phyloP scores from a whole-genome alignment of 1,140 invertebrate species.

The Subanguina moxae region DNA sequence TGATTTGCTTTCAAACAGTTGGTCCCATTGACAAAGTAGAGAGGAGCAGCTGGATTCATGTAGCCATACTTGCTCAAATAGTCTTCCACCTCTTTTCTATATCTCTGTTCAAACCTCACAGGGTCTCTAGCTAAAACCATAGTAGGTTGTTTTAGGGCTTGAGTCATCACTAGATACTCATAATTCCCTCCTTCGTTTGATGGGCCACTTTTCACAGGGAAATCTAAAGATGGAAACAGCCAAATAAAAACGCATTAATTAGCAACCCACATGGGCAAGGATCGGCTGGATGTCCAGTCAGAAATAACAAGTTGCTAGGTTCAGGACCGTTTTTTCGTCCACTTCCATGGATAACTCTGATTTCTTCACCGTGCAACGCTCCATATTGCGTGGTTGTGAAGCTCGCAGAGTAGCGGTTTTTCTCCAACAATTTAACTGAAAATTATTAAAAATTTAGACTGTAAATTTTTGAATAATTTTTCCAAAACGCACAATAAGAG shows the following conservation, averaged over 20 bases:
- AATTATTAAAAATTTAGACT: not conserved
- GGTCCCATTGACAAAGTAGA: conserved; percentile 39
- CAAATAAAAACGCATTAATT: no score
- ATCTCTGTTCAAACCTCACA: conserved; percentile 37
- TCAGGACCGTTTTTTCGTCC: conserved; percentile 48
- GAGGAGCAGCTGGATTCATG: conserved; percentile 38
- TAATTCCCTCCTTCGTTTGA: conserved; percentile 37
- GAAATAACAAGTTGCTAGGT: conserved; percentile 46
- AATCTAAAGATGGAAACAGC: conserved; percentile 32
- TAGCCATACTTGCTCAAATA: conserved; percentile 47
- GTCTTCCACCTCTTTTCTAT: conserved; percentile 40
- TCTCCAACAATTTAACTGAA: conserved; percentile 34
- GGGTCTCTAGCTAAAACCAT: conserved; percentile 50
- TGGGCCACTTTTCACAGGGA: conserved; percentile 49
- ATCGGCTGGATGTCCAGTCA: conserved; percentile 49
- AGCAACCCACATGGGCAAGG: conserved; percentile 50
- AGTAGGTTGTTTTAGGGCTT: conserved; percentile 51
- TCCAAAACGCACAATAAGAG: conserved; percentile 41
- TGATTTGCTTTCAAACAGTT: conserved; percentile 17
- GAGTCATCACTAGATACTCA: conserved; percentile 49
- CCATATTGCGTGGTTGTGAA: conserved; percentile 42
- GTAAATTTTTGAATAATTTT: no score
- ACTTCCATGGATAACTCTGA: conserved; percentile 32
- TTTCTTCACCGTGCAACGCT: conserved; percentile 28
- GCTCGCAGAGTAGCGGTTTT: conserved; percentile 40